Evolutionary conservation across 2,888 invertebrate species (phyloP).

Genomic region (Escarpia spicata): DNA sequence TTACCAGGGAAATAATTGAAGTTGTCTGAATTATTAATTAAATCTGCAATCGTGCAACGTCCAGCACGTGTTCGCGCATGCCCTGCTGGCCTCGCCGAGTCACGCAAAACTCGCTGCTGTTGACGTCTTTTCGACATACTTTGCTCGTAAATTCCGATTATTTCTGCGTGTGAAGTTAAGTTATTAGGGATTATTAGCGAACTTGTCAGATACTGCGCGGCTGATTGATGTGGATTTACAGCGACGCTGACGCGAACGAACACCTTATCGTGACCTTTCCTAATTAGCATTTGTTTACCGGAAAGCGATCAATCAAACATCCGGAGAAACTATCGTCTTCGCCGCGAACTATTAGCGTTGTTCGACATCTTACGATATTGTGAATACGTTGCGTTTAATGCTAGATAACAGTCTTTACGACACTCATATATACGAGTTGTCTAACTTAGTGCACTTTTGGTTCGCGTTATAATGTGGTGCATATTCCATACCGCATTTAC

Average conservation of each 20-base stretch:
- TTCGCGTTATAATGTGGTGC: too few species aligned
- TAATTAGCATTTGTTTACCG: conserved; percentile 16
- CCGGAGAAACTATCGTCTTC: background rate
- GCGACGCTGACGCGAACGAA: background rate
- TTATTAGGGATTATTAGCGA: background rate
- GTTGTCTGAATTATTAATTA: background rate
- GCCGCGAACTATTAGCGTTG: background rate
- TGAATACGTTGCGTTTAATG: background rate
- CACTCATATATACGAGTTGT: too few species aligned
- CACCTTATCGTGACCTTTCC: background rate
- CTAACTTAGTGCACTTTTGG: too few species aligned
- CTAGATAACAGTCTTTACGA: background rate
- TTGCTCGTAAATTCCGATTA: background rate
- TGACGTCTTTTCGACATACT: background rate
- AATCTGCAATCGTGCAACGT: background rate
- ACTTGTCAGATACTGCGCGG: background rate
- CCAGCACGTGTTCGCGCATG: background rate
- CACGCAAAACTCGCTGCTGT: background rate
- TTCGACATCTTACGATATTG: background rate
- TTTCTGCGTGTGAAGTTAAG: conserved; percentile 16
- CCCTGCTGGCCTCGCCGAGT: background rate
- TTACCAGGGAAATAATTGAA: background rate
- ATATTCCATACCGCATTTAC: too few species aligned
- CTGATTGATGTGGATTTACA: background rate
- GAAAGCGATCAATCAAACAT: background rate